phyloP scores from a whole-genome alignment of 92 coral and sea anemone species.

The Pocillopora meandrina region DNA sequence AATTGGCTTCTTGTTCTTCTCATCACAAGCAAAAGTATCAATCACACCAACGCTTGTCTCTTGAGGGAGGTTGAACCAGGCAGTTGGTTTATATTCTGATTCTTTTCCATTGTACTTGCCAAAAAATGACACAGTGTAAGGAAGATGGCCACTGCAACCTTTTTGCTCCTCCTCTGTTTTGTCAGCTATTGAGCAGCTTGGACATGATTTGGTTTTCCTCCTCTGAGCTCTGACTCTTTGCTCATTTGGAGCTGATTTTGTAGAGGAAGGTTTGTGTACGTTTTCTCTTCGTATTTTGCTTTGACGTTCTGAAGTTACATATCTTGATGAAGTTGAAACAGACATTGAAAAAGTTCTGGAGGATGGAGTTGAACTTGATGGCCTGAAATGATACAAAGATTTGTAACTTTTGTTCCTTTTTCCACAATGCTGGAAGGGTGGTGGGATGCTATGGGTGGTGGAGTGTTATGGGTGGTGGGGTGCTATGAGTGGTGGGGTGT shows the following conservation, averaged over 20 bases:
- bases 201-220: conserved; percentile 26
- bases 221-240: conserved; percentile 1
- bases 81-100: conserved; percentile 33
- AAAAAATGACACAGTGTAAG: conserved; percentile 50
- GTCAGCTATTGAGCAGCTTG: neutral
- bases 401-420: neutral
- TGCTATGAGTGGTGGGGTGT: too few species aligned
- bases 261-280: neutral
- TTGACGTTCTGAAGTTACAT: neutral
- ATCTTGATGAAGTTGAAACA: conserved; percentile 15
- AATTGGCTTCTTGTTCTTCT: conserved; percentile 52
- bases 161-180: neutral
- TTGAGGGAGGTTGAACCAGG: conserved; percentile 78
- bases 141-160: neutral
- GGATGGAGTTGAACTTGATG: conserved; percentile 3
- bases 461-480: too few species aligned
- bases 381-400: neutral
- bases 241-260: neutral
- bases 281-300: conserved; percentile 1
- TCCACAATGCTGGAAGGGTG: too few species aligned
- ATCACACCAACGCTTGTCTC: conserved; percentile 66
- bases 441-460: too few species aligned
- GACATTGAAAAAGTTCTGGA: conserved; percentile 13
- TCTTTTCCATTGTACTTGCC: conserved; percentile 63
- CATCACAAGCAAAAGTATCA: conserved; percentile 73